Conservation (phyloP, 1,140 invertebrate species). For the Leptoteleia sp. region DNA sequence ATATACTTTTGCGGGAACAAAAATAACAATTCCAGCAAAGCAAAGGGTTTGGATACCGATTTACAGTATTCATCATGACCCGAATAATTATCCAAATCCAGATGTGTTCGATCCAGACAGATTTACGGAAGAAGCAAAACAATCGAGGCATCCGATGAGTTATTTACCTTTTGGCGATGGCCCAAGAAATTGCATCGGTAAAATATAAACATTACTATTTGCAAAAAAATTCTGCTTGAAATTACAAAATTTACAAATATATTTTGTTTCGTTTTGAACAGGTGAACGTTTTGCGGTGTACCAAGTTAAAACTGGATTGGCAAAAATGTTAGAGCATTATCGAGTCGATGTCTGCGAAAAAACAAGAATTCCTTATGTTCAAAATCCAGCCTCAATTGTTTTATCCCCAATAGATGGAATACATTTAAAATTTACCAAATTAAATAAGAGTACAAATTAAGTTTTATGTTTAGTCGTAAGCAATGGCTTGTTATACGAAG, state of each 20-base stretch:
- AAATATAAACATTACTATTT: slow-evolving; percentile 1
- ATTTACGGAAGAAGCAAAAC: slow-evolving; percentile 5
- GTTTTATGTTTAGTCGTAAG: no score
- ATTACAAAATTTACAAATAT: slow-evolving; percentile 1
- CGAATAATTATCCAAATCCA: no score
- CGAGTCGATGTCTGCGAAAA: slow-evolving; percentile 54
- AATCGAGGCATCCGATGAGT: slow-evolving; percentile 27
- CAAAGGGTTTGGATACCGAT: background rate
- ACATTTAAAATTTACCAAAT: slow-evolving; percentile 51
- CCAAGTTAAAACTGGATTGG: slow-evolving; percentile 61
- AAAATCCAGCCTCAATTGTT: slow-evolving; percentile 32
- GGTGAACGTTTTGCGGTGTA: slow-evolving; percentile 64
- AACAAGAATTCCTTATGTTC: slow-evolving; percentile 38
- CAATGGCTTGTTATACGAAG: no score
- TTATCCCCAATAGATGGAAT: slow-evolving; percentile 55
- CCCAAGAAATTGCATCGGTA: slow-evolving; percentile 48
- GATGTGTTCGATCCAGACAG: no score
- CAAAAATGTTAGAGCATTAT: slow-evolving; percentile 52
- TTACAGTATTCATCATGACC: background rate
- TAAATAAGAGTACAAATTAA: no score
- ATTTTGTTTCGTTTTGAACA: no score
- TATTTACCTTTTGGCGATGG: slow-evolving; percentile 37
- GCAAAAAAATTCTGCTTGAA: slow-evolving; percentile 23
- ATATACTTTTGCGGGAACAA: background rate
- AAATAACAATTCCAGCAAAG: background rate